Evolutionary conservation across 2,797 vertebrate genomes (phyloP).

Genomic region (Pygocentrus nattereri): DNA sequence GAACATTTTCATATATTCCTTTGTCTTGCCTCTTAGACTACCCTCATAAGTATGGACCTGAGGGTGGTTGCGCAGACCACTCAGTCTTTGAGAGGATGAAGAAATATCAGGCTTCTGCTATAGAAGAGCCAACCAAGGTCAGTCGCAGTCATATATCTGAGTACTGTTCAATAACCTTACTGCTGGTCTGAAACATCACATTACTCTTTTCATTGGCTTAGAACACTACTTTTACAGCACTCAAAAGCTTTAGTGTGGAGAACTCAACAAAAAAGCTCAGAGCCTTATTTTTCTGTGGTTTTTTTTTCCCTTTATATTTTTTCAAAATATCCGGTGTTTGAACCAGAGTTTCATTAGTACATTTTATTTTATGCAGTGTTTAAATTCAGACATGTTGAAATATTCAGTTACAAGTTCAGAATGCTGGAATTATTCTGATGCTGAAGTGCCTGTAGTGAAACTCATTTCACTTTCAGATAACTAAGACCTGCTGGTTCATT

Average conservation of each 20-base stretch:
- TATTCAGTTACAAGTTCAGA: background rate
- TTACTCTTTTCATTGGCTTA: background rate
- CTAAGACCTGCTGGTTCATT: background rate
- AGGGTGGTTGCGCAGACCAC: conserved; percentile 95
- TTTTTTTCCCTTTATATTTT: no score
- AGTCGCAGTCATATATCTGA: conserved; percentile 36
- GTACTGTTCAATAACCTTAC: background rate
- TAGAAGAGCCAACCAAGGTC: conserved; percentile 83
- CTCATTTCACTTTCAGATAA: background rate
- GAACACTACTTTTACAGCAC: background rate
- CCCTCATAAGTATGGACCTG: conserved; percentile 95
- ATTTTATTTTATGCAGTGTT: no score
- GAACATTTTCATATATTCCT: conserved; percentile 65
- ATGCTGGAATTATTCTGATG: conserved; percentile 1
- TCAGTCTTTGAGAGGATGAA: conserved; percentile 96
- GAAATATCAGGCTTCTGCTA: conserved; percentile 87
- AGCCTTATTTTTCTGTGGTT: background rate
- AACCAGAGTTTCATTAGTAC: no score
- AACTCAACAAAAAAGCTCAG: background rate
- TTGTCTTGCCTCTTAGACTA: conserved; percentile 82
- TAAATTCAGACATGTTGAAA: background rate
- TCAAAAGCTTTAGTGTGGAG: background rate
- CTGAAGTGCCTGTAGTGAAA: background rate
- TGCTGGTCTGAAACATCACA: background rate
- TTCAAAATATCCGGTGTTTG: no score